Base-by-base conservation (phyloP, 2,888 invertebrate species). In the Pterobdella sp. region DNA sequence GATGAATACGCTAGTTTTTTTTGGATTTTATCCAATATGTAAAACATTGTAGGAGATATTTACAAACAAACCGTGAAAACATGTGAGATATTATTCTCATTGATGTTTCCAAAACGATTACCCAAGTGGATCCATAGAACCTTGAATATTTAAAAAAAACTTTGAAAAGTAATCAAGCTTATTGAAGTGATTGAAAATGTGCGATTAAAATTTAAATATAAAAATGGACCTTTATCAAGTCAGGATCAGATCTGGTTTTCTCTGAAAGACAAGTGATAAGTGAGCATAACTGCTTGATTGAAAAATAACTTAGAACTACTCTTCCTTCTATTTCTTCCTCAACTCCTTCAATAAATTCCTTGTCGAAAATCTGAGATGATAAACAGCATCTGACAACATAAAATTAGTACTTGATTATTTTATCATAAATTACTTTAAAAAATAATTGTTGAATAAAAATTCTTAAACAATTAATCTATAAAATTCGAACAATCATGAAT, bases 111-210 rank as follows among this genome's bases (percentile, higher is more conserved):
- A 77, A 88, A 87, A 73, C 85, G 86, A 75, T 86, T 87, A 31
- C 87, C 82, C 78, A 90, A 86, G 14, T 88, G 89, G 74, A 87
- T 84, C 90, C 90, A 90, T 56, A 90, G 81, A 79, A 88, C 87
- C 77, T 90, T 89, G 74, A 88, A 85, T 10, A 80, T 77, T 22
- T 85, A 85, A 34, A 86, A 85, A 35, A 84, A 82, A 80, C 87
- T 86, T 78, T 87, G 60, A 4, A n/a, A n/a, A 14, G 49, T 42
- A 22, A 14, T 7, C 22, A 22, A 14, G 49, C 22, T 22, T 42
- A 22, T 42, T 7, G 7, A 22, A 14, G 49, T 42, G 7, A 14
- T 42, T 42, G 49, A 22, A 22, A 42, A 42, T 14, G 22, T 22
- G 10, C 49, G 49, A 14, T 42, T 42, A 42, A 42, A 42, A 42